A percentile compares a stretch with the other conserved stretches of the same genome.
Evolutionary conservation across 2,797 vertebrate species (phyloP).

Genomic region (Catamblyrhynchus diadema): DNA sequence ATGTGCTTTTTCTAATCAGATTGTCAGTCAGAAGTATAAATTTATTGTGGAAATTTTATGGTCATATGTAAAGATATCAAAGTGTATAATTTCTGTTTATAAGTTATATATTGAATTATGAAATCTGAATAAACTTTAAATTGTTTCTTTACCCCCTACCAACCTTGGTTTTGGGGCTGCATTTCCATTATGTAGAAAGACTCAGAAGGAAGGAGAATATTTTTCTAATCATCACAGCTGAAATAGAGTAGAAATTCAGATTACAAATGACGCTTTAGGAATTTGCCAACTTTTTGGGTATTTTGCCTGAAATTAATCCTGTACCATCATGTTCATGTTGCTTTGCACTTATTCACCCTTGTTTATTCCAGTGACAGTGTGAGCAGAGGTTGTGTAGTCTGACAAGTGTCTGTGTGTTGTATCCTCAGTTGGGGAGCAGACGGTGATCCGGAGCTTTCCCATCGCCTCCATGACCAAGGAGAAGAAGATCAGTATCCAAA

Average conservation of each 20-base stretch:
- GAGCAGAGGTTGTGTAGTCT: not conserved
- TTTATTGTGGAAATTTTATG: not conserved
- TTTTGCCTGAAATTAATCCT: not conserved
- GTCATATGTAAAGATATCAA: not conserved
- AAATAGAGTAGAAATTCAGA: not conserved
- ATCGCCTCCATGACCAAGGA: constrained; percentile 94
- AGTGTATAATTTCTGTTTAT: not conserved
- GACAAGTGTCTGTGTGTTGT: not conserved
- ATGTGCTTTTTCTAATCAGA: not conserved
- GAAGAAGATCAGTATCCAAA: constrained; percentile 96
- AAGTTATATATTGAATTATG: not conserved
- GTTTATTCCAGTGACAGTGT: not conserved
- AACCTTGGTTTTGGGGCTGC: not conserved
- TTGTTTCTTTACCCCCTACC: not conserved
- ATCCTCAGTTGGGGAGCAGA: constrained; percentile 91
- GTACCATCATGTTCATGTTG: not conserved
- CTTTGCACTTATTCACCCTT: not conserved
- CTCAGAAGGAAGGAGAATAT: not conserved
- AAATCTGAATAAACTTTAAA: not conserved
- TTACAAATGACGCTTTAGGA: not conserved
- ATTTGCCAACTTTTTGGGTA: not conserved
- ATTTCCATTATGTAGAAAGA: not conserved
- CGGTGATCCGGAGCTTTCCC: constrained; percentile 91
- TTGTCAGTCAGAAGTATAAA: not conserved
- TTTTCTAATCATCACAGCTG: not conserved